A percentile compares a stretch with the other conserved stretches of the same genome.
These are phyloP conservation scores for Carcinoscorpius rotundicauda DNA, from an alignment of 1,140 invertebrate genomes.

Conservation along the genomic window DNA sequence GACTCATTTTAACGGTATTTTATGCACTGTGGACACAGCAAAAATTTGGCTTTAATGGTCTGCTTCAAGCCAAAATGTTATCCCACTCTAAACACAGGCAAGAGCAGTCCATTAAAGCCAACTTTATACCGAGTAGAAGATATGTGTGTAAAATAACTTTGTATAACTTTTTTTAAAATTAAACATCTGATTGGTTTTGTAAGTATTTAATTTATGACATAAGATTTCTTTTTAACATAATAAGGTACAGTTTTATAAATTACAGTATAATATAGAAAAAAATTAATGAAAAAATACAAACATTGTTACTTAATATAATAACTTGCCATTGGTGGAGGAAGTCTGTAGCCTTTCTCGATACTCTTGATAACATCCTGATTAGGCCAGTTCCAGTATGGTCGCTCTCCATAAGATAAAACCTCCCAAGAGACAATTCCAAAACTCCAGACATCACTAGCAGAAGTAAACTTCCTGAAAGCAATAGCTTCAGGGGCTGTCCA, in stretches of 20 bases:
- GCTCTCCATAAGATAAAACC: slow-evolving; percentile 95
- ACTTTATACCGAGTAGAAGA: no score
- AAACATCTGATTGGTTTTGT: not conserved
- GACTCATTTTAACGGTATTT: no score
- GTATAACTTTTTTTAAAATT: not conserved
- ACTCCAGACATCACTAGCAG: slow-evolving; percentile 96
- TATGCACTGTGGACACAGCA: no score
- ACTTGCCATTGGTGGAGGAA: slow-evolving; percentile 80
- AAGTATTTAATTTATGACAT: not conserved
- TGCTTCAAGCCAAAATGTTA: no score
- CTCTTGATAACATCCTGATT: slow-evolving; percentile 99
- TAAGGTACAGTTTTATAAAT: not conserved
- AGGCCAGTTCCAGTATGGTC: slow-evolving; percentile 99
- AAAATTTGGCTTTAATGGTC: no score
- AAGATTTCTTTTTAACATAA: not conserved
- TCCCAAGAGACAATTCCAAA: slow-evolving; percentile 99
- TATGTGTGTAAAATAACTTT: not conserved
- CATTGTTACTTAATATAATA: not conserved
- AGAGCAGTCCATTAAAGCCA: no score
- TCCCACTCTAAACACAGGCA: no score
- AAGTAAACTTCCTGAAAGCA: slow-evolving; percentile 95
- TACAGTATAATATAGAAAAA: slow-evolving; percentile 20
- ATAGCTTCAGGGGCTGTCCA: slow-evolving; percentile 99
- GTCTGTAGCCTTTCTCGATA: slow-evolving; percentile 85
- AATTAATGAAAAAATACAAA: no score